Conservation (phyloP, 2,797 vertebrate species). For the Onychomys leucogaster region DNA sequence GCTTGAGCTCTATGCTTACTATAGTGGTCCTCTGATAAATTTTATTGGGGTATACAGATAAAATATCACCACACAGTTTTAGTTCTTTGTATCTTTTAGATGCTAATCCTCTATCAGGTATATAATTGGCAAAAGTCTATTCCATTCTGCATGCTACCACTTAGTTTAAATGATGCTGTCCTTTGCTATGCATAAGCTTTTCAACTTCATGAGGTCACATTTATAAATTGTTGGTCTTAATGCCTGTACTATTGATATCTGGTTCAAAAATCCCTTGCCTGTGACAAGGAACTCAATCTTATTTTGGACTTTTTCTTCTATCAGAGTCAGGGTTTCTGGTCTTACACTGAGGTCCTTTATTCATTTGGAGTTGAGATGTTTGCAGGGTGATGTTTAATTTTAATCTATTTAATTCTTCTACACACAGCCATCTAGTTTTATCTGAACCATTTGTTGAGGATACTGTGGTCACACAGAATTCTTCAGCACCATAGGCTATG, state of each 20-base stretch:
- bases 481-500: neutral
- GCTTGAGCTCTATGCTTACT: too few relatives aligned
- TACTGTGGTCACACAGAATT: neutral
- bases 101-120: neutral
- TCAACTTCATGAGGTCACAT: neutral
- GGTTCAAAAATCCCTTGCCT: neutral
- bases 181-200: neutral
- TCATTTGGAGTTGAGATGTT: neutral
- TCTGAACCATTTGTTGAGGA: neutral
- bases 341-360: neutral
- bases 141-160: neutral
- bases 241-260: neutral
- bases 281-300: neutral
- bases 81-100: neutral
- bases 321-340: neutral
- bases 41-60: too few relatives aligned
- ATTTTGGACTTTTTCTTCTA: neutral
- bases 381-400: neutral
- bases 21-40: too few relatives aligned
- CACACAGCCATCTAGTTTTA: neutral
- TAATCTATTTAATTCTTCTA: neutral
- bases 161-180: neutral
- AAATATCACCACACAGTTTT: neutral
- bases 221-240: neutral
- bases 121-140: neutral